Evolutionary conservation across 1,140 invertebrate species (phyloP), one percentile per base, ranked within the genome.

Genomic region (Hetaerina americana): DNA sequence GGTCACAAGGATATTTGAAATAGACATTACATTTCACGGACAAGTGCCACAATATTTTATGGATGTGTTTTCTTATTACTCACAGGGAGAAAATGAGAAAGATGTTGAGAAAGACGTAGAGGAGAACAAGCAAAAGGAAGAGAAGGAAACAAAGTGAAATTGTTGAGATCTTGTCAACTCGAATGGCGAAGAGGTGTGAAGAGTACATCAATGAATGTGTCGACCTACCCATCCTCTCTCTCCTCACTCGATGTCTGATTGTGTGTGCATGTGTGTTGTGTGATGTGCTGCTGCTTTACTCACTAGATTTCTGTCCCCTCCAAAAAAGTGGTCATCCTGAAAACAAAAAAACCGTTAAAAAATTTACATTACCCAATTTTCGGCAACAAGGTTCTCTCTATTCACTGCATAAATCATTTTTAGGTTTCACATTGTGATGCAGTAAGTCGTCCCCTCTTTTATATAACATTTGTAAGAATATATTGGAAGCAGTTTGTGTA

Each of bases 91-190:
- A 57, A 57, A 57, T 57, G 73, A 75, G 25, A 75, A 74, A 28
- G 73, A 74, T 27, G 74, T 49, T 29, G 73, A 76, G 25, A 75
- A 75, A 70, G 76, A 76, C 69, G 69, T 70, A 27, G 75, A 75
- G 66, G 75, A 76, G 22, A 75, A 75, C 29, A 74, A 74, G 66
- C 73, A 75, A 24, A 74, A 75, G 69, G 74, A 77, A 73, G 75
- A 75, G 49, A 75, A 74, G 67, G 73, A 75, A 70, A 68, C 73
- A 27, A 74, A 75, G 66, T 74, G 74, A 74, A 74, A 68, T 68
- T 29, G 22, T 68, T 5, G 27, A 66, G 57, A 26, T 22, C 29
- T 57, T 67, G 26, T 18, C 40, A 57, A 57, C 40, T 12, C 22
- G 40, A 57, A 57, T 27, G 28, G 26, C 68, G 26, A 27, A 27